Evolutionary conservation across 1,140 invertebrate genomes (phyloP).

Genomic region (Melipona quadrifasciata): DNA sequence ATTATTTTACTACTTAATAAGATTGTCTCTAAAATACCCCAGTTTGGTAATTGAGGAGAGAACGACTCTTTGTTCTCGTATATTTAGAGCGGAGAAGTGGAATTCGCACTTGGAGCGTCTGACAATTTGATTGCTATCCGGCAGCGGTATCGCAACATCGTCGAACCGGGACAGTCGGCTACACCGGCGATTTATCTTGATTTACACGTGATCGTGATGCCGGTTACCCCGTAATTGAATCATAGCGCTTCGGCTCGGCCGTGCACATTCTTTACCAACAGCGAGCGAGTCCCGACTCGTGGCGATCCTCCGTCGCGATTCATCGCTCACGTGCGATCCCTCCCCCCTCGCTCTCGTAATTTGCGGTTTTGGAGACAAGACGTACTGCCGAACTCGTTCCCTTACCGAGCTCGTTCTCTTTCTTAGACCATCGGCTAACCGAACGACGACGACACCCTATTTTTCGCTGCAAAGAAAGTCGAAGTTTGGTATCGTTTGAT

Average conservation of each 20-base stretch:
- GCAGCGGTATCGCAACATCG: slow-evolving; percentile 52
- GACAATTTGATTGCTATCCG: slow-evolving; percentile 58
- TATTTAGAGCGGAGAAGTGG: slow-evolving; percentile 40
- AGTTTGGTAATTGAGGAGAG: too few relatives aligned
- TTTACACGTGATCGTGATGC: slow-evolving; percentile 56
- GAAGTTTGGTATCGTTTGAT: too few relatives aligned
- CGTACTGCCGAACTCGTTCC: slow-evolving; percentile 20
- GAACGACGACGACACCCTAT: background rate
- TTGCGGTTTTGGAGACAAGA: slow-evolving; percentile 46
- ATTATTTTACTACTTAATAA: too few relatives aligned
- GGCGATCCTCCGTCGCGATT: slow-evolving; percentile 24
- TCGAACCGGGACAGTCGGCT: slow-evolving; percentile 40
- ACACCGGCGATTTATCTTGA: slow-evolving; percentile 54
- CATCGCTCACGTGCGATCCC: slow-evolving; percentile 28
- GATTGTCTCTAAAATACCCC: too few relatives aligned
- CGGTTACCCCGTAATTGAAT: slow-evolving; percentile 57
- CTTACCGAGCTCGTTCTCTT: too few relatives aligned
- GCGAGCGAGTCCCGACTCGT: slow-evolving; percentile 10
- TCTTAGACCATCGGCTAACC: too few relatives aligned
- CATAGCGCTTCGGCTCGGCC: slow-evolving; percentile 36
- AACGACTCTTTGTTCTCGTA: background rate
- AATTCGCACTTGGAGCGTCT: slow-evolving; percentile 47
- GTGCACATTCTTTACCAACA: slow-evolving; percentile 32
- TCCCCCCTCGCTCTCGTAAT: background rate
- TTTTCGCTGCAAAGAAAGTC: too few relatives aligned